Evolutionary conservation across 64 coral and sea anemone genomes (phyloP).

Genomic region (Stichodactyla helianthus): DNA sequence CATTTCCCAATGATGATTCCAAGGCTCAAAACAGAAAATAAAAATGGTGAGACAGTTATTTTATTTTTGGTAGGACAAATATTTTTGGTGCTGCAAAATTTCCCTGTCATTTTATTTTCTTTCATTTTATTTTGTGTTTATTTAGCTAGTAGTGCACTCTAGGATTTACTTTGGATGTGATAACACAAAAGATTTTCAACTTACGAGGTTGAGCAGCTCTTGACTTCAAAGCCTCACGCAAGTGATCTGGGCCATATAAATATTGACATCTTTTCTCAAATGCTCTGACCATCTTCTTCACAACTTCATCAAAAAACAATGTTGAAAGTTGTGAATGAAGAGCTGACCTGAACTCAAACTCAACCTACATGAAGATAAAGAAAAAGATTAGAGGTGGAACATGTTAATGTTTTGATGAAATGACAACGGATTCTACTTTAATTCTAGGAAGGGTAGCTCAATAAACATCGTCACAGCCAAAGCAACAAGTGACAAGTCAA

Average conservation of each 20-base stretch:
- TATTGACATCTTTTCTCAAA: slow-evolving; percentile 94
- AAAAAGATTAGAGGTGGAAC: not conserved
- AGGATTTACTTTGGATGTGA: not conserved
- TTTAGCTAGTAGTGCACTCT: too few relatives aligned
- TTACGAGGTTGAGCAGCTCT: slow-evolving; percentile 69
- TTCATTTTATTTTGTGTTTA: too few relatives aligned
- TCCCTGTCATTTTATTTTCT: too few relatives aligned
- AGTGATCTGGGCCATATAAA: slow-evolving; percentile 83
- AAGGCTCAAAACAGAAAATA: too few relatives aligned
- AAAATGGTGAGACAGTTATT: too few relatives aligned
- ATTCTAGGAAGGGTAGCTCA: too few relatives aligned
- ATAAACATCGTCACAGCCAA: too few relatives aligned
- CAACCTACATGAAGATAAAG: slow-evolving; percentile 44
- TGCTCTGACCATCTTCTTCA: slow-evolving; percentile 96
- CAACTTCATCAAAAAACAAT: slow-evolving; percentile 99
- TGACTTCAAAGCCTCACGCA: slow-evolving; percentile 42
- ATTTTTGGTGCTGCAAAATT: too few relatives aligned
- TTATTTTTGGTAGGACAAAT: too few relatives aligned
- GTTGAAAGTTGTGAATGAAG: slow-evolving; percentile 90
- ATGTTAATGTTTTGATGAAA: not conserved
- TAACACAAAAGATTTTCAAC: not conserved
- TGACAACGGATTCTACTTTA: not conserved
- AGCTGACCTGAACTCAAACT: slow-evolving; percentile 92
- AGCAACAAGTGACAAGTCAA: too few relatives aligned
- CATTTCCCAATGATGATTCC: too few relatives aligned